Percentiles rank a stretch among this genome's conserved stretches.
These are phyloP conservation scores for Lithodes maja DNA, from an alignment of 2,888 invertebrate genomes.

Conservation along the genomic window DNA sequence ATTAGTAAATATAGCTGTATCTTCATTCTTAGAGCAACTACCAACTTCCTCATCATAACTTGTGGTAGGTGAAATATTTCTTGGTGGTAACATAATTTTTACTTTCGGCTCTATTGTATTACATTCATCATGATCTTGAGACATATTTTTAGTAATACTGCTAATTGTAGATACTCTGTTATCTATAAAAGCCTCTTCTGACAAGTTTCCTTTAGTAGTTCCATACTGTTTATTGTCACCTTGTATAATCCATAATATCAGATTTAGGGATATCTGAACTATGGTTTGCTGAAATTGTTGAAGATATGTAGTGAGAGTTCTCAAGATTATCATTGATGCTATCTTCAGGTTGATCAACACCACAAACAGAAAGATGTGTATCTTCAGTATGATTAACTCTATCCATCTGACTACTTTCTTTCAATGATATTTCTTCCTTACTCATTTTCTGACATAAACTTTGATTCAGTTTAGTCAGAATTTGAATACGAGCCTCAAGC, in stretches of 20 bases:
- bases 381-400: background rate
- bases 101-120: too few relatives aligned
- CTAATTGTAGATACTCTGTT: too few relatives aligned
- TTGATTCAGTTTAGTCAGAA: conserved; percentile 45
- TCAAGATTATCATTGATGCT: too few relatives aligned
- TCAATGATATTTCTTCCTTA: background rate
- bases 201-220: too few relatives aligned
- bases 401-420: conserved; percentile 31
- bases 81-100: background rate
- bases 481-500: conserved; percentile 54
- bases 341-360: background rate
- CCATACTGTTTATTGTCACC: too few relatives aligned
- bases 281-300: too few relatives aligned
- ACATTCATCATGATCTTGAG: too few relatives aligned
- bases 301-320: too few relatives aligned
- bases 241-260: too few relatives aligned
- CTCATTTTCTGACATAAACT: conserved; percentile 15
- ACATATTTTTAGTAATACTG: too few relatives aligned
- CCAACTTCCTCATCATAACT: background rate
- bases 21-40: background rate
- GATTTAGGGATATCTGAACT: too few relatives aligned
- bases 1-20: background rate
- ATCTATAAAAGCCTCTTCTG: too few relatives aligned
- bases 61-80: background rate
- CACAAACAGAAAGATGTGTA: background rate